Evolutionary conservation across 2,113 vertebrate species (phyloP), one percentile per base, ranked within the genome.

Genomic region (Leuciscus idus): DNA sequence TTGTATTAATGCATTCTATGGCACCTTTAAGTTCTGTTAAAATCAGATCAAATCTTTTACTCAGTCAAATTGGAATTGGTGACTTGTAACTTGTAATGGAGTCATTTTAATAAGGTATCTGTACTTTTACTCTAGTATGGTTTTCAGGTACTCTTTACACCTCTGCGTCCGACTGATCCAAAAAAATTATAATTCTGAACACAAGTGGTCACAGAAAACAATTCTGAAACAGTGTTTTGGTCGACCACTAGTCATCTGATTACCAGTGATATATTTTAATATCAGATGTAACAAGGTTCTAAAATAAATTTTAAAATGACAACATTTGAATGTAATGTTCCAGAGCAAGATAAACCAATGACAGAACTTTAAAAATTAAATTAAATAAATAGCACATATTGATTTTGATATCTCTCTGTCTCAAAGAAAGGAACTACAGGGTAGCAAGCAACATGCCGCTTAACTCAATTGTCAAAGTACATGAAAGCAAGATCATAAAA

Each of bases 401-500:
- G 21, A 43, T 36, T 23, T 11, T 43, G 6, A 48, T 15, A 12
- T 9, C 43, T 46, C 39, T 75, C 4, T 15, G 12, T 75, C 13
- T 75, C 21, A 23, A 73, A n/a, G 10, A 7, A 73, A 73, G 5
- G 36, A 73, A 73, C 21, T n/a, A 28, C 43, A 26, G 39, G 39
- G 12, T 75, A 26, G 2, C n/a, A 26, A 75, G 48, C 11, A 75
- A 75, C 43, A 46, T 12, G 10, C 70, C 4, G 2, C 12, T 26
- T 48, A 50, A 75, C 72, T 75, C 39, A 50, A 1, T 3, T 75
- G 73, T 62, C 57, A 4, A 81, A 70, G 81, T 23, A 72, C 81
- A 79, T 88, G 83, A 88, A 85, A 70, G 70, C 28, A 6, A 86
- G 85, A 85, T 76, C 55, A 61, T 46, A 82, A 88, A 77, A 79